Evolutionary conservation across 2,113 vertebrate genomes (phyloP), one percentile per base, ranked within the genome.

Genomic region (Albula glossodonta): DNA sequence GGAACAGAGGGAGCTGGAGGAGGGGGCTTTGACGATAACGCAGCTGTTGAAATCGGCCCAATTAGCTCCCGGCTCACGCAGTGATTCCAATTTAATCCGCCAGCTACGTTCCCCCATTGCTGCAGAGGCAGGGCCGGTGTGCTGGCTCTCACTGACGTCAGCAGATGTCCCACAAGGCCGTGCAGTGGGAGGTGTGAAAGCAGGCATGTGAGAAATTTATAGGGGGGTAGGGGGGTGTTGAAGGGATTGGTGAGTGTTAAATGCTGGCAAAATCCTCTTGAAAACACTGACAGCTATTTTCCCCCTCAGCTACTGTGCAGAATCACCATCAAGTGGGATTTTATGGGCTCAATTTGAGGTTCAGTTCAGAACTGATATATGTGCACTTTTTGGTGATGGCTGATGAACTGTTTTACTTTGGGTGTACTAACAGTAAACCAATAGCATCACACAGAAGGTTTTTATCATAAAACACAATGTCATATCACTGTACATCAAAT

Each of bases 61-160:
- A 83, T 86, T 83, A 83, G 74, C 15, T 1, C 9, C 22, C 13
- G 70, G 70, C 70, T 86, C 2, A 52, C n/a, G 4, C 11, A n/a
- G 41, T 48, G 25, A 48, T 17, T 83, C 53, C 56, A 57, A 87
- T 80, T 87, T 82, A 51, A 66, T 87, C 82, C 19, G 78, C 81
- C 60, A 81, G 82, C 86, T 83, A 52, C 74, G 52, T 83, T 87
- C 19, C 83, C 82, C 78, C 77, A 80, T 82, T 53, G 19, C 53
- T 51, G 82, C 31, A 31, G 74, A 17, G 41, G 4, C 48, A 51
- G 74, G 53, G 52, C 85, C n/a, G 51, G 51, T 9, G 66, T 19
- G 60, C 80, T 48, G 86, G 74, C 70, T 19, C 86, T 41, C 52
- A 48, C 51, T 87, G 86, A 87, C 86, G 82, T 87, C 86, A 87